A percentile compares a stretch with the other conserved stretches of the same genome.
Conservation (phyloP, 2,113 vertebrate genomes). For the Podarcis raffonei region DNA sequence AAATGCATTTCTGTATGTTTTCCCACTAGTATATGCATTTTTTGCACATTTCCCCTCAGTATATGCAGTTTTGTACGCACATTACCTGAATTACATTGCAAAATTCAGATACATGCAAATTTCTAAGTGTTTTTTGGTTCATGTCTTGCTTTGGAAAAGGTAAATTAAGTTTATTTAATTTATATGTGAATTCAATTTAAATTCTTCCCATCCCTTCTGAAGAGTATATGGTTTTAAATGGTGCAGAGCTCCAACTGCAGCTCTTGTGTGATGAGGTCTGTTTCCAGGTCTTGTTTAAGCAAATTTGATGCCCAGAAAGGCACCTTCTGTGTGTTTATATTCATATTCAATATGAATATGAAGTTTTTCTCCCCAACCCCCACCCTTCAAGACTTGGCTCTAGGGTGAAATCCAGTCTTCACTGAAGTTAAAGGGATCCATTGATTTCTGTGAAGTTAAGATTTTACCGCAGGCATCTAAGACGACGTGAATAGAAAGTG, state of each 20-base stretch:
- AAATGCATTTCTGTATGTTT: too few species aligned
- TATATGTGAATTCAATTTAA: too few species aligned
- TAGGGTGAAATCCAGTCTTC: neutral
- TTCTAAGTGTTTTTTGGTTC: too few species aligned
- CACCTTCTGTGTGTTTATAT: neutral
- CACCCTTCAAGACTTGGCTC: neutral
- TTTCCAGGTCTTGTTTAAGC: neutral
- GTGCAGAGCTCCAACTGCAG: neutral
- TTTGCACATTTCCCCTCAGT: too few species aligned
- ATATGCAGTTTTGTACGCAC: too few species aligned
- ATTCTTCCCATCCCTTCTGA: neutral
- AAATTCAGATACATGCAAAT: too few species aligned
- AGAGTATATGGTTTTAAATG: neutral
- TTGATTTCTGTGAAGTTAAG: constrained; percentile 10
- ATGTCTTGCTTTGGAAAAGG: too few species aligned
- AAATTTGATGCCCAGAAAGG: neutral
- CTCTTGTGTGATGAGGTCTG: neutral
- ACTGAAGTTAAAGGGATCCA: constrained; percentile 6
- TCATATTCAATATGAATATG: neutral
- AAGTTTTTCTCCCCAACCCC: neutral
- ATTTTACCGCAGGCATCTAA: constrained; percentile 10
- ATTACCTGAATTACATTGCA: too few species aligned
- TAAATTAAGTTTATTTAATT: too few species aligned
- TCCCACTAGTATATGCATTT: too few species aligned
- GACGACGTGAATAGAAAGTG: constrained; percentile 1